These are phyloP conservation scores for Leucophenga montana DNA, from an alignment of 2,888 invertebrate species.

Conservation along the genomic window DNA sequence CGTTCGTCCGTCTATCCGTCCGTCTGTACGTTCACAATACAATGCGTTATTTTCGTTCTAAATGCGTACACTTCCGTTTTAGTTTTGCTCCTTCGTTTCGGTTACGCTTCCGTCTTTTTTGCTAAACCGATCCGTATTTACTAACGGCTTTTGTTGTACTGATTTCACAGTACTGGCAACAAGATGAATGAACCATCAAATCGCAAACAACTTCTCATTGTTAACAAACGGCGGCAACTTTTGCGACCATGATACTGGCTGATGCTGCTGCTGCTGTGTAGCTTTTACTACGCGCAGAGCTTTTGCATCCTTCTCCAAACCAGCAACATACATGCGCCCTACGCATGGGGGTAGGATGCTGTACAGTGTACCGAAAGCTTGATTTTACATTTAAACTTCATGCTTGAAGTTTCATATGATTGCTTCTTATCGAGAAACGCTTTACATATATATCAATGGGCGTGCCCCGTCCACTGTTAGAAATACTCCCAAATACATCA, in stretches of 20 bases:
- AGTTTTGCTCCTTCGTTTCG: background rate
- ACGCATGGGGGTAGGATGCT: no score
- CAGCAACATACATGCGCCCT: background rate
- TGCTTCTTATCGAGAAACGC: no score
- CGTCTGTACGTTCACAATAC: no score
- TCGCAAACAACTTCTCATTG: constrained; percentile 57
- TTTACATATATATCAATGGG: no score
- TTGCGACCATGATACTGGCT: constrained; percentile 27
- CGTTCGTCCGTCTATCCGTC: background rate
- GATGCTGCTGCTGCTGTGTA: background rate
- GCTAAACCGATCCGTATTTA: constrained; percentile 34
- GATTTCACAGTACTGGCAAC: constrained; percentile 43
- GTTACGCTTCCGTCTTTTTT: background rate
- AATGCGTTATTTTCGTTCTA: background rate
- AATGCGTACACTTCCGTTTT: background rate
- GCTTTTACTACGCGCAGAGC: constrained; percentile 26
- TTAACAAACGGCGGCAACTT: constrained; percentile 54
- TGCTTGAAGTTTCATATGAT: no score
- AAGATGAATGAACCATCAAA: constrained; percentile 61
- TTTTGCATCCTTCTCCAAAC: background rate
- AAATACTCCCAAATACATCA: no score
- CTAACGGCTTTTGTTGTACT: constrained; percentile 58
- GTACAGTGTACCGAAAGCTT: no score
- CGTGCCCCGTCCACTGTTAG: no score
- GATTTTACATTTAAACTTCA: no score